A percentile compares a stretch with the other conserved stretches of the same genome.
These are phyloP conservation scores for Kuschelorhynchus macadamiae DNA, from an alignment of 2,888 invertebrate species.

Conservation along the genomic window DNA sequence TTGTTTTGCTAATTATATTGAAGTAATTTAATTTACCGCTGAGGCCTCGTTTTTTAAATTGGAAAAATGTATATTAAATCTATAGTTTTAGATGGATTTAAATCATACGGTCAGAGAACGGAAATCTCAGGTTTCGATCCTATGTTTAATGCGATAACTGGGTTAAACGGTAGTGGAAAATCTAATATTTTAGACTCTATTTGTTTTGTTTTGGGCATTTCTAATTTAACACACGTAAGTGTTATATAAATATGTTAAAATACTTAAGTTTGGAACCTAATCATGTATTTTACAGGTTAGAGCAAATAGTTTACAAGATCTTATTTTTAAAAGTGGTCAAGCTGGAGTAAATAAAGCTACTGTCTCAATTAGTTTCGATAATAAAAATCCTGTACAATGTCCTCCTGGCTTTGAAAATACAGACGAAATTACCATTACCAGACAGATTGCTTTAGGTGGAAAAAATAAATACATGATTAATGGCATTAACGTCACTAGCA, in stretches of 20 bases:
- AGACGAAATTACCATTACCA: slow-evolving; percentile 91
- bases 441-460: slow-evolving; percentile 90
- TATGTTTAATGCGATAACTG: slow-evolving; percentile 98
- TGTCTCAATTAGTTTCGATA: slow-evolving; percentile 96
- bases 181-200: slow-evolving; percentile 98
- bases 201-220: slow-evolving; percentile 97
- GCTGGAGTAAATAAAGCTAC: slow-evolving; percentile 96
- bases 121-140: slow-evolving; percentile 94
- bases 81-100: slow-evolving; percentile 96
- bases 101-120: slow-evolving; percentile 95
- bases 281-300: slow-evolving; percentile 85
- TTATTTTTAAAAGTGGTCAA: slow-evolving; percentile 98
- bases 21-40: too few species aligned
- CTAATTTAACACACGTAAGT: slow-evolving; percentile 90
- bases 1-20: too few species aligned
- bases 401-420: slow-evolving; percentile 94
- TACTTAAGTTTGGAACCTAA: too few species aligned
- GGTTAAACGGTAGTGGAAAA: slow-evolving; percentile 97
- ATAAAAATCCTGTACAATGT: slow-evolving; percentile 82
- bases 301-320: slow-evolving; percentile 90
- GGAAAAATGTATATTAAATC: slow-evolving; percentile 93
- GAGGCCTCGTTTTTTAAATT: slow-evolving; percentile 11
- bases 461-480: slow-evolving; percentile 96
- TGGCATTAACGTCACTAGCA: slow-evolving; percentile 91
- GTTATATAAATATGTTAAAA: neutral